Conservation (phyloP, 1,140 invertebrate genomes). For the Neuroterus valhalla region DNA sequence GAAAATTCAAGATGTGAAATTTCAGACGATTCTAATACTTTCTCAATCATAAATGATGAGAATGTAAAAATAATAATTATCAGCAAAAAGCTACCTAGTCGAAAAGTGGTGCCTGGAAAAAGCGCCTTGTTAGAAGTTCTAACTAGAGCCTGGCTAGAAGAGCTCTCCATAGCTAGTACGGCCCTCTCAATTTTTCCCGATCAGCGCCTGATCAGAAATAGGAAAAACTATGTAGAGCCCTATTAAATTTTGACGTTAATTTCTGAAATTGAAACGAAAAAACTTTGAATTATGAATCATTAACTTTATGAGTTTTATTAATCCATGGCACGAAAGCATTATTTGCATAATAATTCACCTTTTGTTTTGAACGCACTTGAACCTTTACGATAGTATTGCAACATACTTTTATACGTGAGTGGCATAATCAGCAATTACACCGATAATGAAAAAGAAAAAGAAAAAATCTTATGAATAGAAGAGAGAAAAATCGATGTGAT, state of each 20-base stretch:
- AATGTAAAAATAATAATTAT: too few species aligned
- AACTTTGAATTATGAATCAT: not conserved
- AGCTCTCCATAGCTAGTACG: too few species aligned
- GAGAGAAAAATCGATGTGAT: not conserved
- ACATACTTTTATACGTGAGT: not conserved
- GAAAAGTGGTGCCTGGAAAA: not conserved
- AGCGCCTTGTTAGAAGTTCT: not conserved
- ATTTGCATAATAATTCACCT: constrained; percentile 27
- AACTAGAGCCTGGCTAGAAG: too few species aligned
- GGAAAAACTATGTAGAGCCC: too few species aligned
- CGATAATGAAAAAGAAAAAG: constrained; percentile 1
- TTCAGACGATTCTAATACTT: too few species aligned
- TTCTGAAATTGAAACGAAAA: not conserved
- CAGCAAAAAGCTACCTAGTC: not conserved
- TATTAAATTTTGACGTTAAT: not conserved
- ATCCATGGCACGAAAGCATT: not conserved
- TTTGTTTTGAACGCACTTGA: constrained; percentile 35
- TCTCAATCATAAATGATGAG: too few species aligned
- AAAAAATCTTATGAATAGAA: not conserved
- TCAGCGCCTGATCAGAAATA: too few species aligned
- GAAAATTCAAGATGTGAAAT: too few species aligned
- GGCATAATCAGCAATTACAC: not conserved
- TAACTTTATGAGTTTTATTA: not conserved
- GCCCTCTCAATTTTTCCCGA: too few species aligned
- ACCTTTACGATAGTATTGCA: constrained; percentile 30